Evolutionary conservation across 2,113 vertebrate species (phyloP).

Genomic region (Suncus etruscus): DNA sequence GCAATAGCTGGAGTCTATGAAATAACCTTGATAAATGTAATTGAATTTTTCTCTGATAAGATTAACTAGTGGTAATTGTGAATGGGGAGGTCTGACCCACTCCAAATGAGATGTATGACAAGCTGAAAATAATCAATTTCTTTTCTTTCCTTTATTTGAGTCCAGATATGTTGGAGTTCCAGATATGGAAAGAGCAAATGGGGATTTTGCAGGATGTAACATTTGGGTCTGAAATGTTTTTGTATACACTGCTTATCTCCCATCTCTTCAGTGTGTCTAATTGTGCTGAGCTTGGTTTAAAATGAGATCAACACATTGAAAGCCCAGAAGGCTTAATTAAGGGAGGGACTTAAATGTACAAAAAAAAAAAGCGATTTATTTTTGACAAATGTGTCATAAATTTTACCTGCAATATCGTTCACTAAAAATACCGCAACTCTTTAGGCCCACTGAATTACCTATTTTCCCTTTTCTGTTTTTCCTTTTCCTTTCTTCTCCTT

Average conservation of each 20-base stretch:
- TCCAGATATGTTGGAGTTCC: conserved; percentile 74
- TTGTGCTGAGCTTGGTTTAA: conserved; percentile 97
- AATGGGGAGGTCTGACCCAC: conserved; percentile 89
- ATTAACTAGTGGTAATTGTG: conserved; percentile 96
- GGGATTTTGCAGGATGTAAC: conserved; percentile 83
- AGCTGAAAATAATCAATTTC: conserved; percentile 91
- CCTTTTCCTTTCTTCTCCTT: neutral
- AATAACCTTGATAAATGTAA: conserved; percentile 99
- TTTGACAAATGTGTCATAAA: conserved; percentile 81
- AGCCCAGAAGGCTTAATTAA: conserved; percentile 98
- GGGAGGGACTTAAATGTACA: conserved; percentile 91
- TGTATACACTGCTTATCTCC: conserved; percentile 92
- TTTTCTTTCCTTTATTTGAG: conserved; percentile 74
- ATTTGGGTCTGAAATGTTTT: conserved; percentile 89
- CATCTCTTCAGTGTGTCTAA: conserved; percentile 91
- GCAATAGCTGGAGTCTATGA: conserved; percentile 91
- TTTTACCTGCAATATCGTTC: conserved; percentile 83
- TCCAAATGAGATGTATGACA: conserved; percentile 92
- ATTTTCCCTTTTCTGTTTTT: neutral
- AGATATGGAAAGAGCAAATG: conserved; percentile 88
- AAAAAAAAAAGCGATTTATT: conserved; percentile 83
- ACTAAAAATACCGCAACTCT: conserved; percentile 69
- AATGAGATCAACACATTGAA: conserved; percentile 96
- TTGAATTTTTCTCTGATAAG: conserved; percentile 98
- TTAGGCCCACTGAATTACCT: conserved; percentile 72